These are phyloP conservation scores for Piaya cayana DNA, from an alignment of 2,113 vertebrate genomes.

Conservation along the genomic window DNA sequence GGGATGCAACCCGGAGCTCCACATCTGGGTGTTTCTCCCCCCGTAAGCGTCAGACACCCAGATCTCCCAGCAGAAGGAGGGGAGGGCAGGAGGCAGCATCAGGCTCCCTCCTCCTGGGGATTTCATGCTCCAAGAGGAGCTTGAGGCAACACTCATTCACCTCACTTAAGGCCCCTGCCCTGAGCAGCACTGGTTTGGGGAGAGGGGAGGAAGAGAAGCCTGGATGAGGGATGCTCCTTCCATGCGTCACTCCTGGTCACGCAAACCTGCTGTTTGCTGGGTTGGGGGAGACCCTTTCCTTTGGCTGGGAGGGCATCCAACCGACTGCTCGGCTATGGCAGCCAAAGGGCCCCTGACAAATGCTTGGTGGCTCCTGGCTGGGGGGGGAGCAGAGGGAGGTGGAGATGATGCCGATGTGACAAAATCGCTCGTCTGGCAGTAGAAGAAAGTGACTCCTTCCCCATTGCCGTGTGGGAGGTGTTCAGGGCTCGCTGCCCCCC, in stretches of 20 bases:
- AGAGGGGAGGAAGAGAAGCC: not conserved
- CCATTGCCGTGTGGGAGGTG: fast-evolving
- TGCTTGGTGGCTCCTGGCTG: not conserved
- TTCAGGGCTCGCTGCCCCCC: not conserved
- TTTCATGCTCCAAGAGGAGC: not conserved
- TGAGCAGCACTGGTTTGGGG: not conserved
- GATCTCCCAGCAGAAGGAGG: not conserved
- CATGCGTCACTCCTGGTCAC: fast-evolving
- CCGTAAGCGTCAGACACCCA: fast-evolving
- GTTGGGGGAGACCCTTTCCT: not conserved
- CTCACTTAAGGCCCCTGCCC: not conserved
- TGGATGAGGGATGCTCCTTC: not conserved
- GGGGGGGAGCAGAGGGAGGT: not conserved
- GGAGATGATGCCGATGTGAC: not conserved
- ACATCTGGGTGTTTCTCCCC: fast-evolving
- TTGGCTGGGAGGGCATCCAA: fast-evolving
- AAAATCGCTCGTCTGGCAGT: not conserved
- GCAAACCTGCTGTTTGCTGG: not conserved
- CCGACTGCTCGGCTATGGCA: not conserved
- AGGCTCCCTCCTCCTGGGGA: fast-evolving
- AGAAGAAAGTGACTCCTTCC: not conserved
- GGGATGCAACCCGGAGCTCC: not conserved
- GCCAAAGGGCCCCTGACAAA: fast-evolving
- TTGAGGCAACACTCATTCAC: fast-evolving
- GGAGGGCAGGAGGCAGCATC: not conserved